phyloP scores from a whole-genome alignment of 2,888 invertebrate genomes.

The Slavum lentiscoides region DNA sequence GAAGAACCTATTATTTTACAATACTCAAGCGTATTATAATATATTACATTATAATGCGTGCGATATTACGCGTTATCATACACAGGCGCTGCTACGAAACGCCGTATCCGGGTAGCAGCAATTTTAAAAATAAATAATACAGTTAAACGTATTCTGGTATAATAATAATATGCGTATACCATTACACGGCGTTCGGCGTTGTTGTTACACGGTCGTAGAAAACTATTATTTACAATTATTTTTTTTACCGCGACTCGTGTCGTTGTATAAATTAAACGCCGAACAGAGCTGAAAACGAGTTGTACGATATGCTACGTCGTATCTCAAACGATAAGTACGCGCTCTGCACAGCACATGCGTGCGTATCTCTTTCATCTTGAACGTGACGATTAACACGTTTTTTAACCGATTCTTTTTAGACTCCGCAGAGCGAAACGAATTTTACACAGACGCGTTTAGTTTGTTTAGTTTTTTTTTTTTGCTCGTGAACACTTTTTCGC shows the following conservation, averaged over 20 bases:
- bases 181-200: neutral
- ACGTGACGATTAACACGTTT: neutral
- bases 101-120: neutral
- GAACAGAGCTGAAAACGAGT: neutral
- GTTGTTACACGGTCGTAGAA: neutral
- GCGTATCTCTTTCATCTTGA: neutral
- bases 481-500: too few species aligned
- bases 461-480: too few species aligned
- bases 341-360: too few species aligned
- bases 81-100: neutral
- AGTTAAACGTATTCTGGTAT: neutral
- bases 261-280: constrained; percentile 6
- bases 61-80: neutral
- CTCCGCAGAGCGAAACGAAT: too few species aligned
- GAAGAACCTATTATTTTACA: too few species aligned
- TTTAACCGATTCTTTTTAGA: neutral
- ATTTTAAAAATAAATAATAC: neutral
- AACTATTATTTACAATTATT: constrained; percentile 10
- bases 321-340: neutral
- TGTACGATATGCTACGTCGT: neutral
- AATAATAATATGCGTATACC: too few species aligned
- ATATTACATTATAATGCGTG: neutral
- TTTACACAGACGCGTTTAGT: too few species aligned
- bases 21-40: too few species aligned
- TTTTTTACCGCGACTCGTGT: neutral